Conservation (phyloP, 2,113 vertebrate species). For the Genyomyrus donnyi region DNA sequence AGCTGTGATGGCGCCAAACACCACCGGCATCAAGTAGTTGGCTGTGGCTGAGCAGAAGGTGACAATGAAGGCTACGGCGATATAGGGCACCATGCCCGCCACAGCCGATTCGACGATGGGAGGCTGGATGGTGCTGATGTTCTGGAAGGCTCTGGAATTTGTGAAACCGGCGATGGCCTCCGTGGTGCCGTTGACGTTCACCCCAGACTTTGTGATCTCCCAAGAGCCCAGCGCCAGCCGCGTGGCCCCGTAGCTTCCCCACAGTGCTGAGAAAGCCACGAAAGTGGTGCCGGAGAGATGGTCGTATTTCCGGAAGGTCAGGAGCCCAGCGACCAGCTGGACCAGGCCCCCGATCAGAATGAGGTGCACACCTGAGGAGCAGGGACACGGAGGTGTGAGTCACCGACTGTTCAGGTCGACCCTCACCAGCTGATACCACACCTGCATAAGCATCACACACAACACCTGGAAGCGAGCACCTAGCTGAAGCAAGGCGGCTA, state of each 20-base stretch:
- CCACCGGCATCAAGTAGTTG: constrained; percentile 30
- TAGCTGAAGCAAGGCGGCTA: not conserved
- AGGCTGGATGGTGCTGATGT: not conserved
- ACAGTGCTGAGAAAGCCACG: constrained; percentile 24
- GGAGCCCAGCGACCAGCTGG: constrained; percentile 25
- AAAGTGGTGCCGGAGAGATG: constrained; percentile 26
- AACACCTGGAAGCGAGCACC: not conserved
- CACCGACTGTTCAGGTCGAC: not conserved
- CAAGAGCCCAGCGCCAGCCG: constrained; percentile 18
- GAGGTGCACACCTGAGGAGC: constrained; percentile 24
- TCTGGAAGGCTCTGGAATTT: not conserved
- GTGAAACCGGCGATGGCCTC: not conserved
- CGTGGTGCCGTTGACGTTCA: not conserved
- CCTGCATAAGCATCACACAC: not conserved
- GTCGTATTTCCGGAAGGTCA: constrained; percentile 30
- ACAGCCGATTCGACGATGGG: constrained; percentile 13
- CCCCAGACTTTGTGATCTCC: not conserved
- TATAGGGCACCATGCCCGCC: constrained; percentile 27
- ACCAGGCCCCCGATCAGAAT: constrained; percentile 26
- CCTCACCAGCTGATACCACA: not conserved
- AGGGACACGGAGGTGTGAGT: not conserved
- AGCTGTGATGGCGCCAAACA: constrained; percentile 25
- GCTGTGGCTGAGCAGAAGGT: constrained; percentile 31
- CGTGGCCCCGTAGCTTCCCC: constrained; percentile 27
- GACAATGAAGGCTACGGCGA: constrained; percentile 24